These are phyloP conservation scores for Oncopodura yosiiana DNA, from an alignment of 1,140 invertebrate species.

Conservation along the genomic window DNA sequence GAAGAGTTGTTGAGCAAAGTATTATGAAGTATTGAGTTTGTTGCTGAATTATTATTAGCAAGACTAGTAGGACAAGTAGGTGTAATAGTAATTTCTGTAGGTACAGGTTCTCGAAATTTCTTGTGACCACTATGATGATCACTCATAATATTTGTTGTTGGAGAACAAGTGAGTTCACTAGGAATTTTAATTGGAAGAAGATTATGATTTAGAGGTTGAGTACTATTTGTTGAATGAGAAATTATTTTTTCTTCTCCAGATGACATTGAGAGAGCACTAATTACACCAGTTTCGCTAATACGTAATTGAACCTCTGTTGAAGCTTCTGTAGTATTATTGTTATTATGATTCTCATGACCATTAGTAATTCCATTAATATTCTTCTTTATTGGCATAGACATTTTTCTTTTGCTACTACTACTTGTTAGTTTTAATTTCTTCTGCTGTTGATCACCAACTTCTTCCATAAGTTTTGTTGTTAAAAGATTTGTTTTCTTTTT, in stretches of 20 bases:
- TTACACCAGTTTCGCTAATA: conserved; percentile 58
- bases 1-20: not conserved
- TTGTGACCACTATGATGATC: not conserved
- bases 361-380: conserved; percentile 38
- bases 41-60: too few species aligned
- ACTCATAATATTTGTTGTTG: not conserved
- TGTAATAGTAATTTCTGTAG: not conserved
- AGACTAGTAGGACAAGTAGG: not conserved
- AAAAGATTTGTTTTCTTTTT: too few species aligned
- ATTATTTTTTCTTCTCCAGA: conserved; percentile 33
- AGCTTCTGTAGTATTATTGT: too few species aligned
- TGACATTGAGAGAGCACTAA: conserved; percentile 43
- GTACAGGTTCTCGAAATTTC: too few species aligned
- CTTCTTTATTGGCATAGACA: conserved; percentile 36
- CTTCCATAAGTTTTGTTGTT: too few species aligned
- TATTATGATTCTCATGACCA: conserved; percentile 47
- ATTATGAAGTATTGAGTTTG: conserved; percentile 5
- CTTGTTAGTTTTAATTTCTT: not conserved
- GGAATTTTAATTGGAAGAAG: too few species aligned
- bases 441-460: not conserved
- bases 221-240: conserved; percentile 12
- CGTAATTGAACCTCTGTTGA: conserved; percentile 59
- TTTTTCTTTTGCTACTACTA: conserved; percentile 31
- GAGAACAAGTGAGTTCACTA: too few species aligned
- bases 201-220: not conserved